A percentile compares a stretch with the other conserved stretches of the same genome.
Conservation (phyloP, 2,797 vertebrate species). For the Mastacembelus armatus region DNA sequence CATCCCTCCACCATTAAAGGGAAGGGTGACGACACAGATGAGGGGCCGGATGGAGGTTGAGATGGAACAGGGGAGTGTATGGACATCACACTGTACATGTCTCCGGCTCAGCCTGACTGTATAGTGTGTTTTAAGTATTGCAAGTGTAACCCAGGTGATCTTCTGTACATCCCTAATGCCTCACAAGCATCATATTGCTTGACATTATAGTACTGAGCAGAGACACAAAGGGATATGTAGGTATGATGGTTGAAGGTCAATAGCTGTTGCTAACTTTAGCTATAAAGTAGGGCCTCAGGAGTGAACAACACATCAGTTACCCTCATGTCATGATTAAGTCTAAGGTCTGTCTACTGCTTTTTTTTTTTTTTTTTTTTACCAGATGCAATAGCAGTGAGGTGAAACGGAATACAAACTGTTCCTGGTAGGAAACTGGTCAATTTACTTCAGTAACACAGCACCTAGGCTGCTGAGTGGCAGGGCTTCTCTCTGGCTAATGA, state of each 20-base stretch:
- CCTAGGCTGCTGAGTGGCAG: conserved; percentile 9
- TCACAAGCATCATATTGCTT: too few species aligned
- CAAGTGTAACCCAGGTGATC: too few species aligned
- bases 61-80: background rate
- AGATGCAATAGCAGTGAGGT: background rate
- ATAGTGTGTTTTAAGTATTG: too few species aligned
- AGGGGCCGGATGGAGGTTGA: background rate
- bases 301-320: background rate
- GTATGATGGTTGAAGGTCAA: background rate
- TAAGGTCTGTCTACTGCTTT: background rate
- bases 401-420: conserved; percentile 29
- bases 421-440: conserved; percentile 1
- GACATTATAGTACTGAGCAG: too few species aligned
- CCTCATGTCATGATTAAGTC: background rate
- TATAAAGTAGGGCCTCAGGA: too few species aligned
- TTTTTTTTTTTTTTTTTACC: conserved; percentile 4
- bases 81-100: background rate
- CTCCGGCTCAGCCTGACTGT: too few species aligned
- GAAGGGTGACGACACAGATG: conserved; percentile 19
- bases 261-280: background rate
- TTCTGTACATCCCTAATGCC: too few species aligned
- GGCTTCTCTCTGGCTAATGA: conserved; percentile 30
- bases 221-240: too few species aligned
- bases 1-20: conserved; percentile 23
- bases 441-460: background rate